Conservation (phyloP, 2,888 invertebrate species). For the Macropis europaea region DNA sequence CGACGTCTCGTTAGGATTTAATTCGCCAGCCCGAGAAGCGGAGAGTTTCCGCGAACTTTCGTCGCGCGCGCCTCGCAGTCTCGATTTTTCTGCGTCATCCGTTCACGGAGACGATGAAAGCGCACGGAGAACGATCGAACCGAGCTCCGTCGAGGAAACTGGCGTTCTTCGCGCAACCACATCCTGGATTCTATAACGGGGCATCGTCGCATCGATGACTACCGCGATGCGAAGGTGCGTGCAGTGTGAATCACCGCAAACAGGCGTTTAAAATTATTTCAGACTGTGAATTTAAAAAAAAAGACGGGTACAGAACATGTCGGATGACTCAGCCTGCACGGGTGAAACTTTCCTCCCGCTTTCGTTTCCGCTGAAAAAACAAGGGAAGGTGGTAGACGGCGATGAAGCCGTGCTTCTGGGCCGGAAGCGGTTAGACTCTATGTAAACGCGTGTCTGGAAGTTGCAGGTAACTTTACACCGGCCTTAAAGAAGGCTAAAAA, state of each 20-base stretch:
- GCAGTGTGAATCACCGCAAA: too few species aligned
- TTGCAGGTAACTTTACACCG: constrained; percentile 45
- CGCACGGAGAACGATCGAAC: not conserved
- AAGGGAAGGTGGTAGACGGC: not conserved
- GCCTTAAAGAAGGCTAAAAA: constrained; percentile 35
- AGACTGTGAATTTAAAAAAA: too few species aligned
- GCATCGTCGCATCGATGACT: too few species aligned
- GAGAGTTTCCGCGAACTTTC: not conserved
- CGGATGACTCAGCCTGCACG: too few species aligned
- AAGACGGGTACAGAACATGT: too few species aligned
- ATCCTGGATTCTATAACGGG: constrained; percentile 36
- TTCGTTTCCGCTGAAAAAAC: not conserved
- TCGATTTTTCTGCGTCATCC: constrained; percentile 8
- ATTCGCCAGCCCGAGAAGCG: not conserved
- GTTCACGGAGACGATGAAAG: constrained; percentile 1
- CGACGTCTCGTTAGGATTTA: not conserved
- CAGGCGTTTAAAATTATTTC: too few species aligned
- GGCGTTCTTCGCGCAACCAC: constrained; percentile 15
- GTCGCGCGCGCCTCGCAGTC: constrained; percentile 3
- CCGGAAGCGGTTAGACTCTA: constrained; percentile 55
- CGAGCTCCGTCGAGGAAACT: constrained; percentile 4
- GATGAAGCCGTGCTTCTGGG: constrained; percentile 45
- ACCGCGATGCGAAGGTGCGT: too few species aligned
- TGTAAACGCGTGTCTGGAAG: constrained; percentile 25
- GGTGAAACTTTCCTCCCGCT: constrained; percentile 16